Evolutionary conservation across 2,797 vertebrate species (phyloP).

Genomic region (Tachyglossus aculeatus): DNA sequence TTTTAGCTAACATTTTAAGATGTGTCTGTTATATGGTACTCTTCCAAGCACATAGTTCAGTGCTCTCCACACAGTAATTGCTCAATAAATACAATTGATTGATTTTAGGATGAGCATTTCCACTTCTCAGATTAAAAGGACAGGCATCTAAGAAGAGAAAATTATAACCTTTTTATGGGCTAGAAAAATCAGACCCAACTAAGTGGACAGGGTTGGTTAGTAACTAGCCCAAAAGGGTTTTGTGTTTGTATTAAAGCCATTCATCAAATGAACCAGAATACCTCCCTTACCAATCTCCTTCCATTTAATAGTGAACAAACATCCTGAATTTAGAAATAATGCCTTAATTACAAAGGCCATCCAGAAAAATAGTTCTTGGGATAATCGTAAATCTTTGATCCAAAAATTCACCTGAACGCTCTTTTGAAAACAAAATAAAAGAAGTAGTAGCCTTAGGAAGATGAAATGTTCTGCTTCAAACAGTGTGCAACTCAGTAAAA

Average conservation of each 20-base stretch:
- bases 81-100: too few relatives aligned
- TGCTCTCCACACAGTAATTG: too few relatives aligned
- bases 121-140: not conserved
- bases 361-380: not conserved
- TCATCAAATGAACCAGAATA: too few relatives aligned
- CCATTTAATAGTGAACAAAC: too few relatives aligned
- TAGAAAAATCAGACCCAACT: not conserved
- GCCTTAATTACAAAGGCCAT: not conserved
- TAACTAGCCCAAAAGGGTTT: too few relatives aligned
- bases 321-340: too few relatives aligned
- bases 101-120: not conserved
- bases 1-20: not conserved
- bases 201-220: too few relatives aligned
- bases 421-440: not conserved
- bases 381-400: too few relatives aligned
- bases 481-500: not conserved
- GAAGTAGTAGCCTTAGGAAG: not conserved
- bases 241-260: too few relatives aligned
- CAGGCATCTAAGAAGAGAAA: not conserved
- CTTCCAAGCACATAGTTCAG: too few relatives aligned
- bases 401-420: not conserved
- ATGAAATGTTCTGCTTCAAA: not conserved
- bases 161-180: not conserved
- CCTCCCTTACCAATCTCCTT: too few relatives aligned
- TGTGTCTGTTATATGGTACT: too few relatives aligned